Base-by-base conservation (phyloP, 2,113 vertebrate genomes). In the Malurus cyaneus region DNA sequence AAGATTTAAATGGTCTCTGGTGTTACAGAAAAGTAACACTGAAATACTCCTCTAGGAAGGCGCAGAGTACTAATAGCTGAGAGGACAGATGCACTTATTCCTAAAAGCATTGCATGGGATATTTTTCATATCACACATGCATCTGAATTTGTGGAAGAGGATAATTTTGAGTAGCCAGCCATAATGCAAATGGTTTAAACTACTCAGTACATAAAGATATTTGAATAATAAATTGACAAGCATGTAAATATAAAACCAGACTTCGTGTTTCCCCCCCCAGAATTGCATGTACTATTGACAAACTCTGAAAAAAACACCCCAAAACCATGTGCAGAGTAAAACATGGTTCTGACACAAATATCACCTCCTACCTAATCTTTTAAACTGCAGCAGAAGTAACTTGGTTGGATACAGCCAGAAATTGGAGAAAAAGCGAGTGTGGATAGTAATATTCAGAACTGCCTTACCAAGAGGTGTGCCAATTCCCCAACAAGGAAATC, bases 401-500 rank as follows among this genome's bases (percentile, higher is more conserved):
- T 86, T 52, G 84, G 54, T 60, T 87, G 72, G 15, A 76, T 86
- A 20, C 73, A 86, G 66, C 11, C 44, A 66, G 72, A 49, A 78
- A n/a, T 1, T 4, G 21, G 54, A 73, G 42, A 56, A 39, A 56
- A 83, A 82, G 65, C 0, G 2, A 9, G 44, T 62, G 72, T 20
- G 59, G 76, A 80, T 15, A 52, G 72, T 36, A 39, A 47, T 46
- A 81, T 71, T 95, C 81, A 86, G 85, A 81, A 31, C 64, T 1
- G 26, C 53, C 61, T 66, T 26, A 57, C 50, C 18, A 42, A 77
- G 76, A 69, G 57, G 71, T 20, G 44, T 86, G 89, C 96, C 96
- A 95, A 90, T 64, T 95, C 82, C 66, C 80, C 84, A 89, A 90
- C 61, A 77, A 23, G 69, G 73, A 93, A 92, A 80, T 84, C 31